A percentile compares a stretch with the other conserved stretches of the same genome.
Conservation (phyloP, 2,113 vertebrate species). For the Ariopsis seemanni region DNA sequence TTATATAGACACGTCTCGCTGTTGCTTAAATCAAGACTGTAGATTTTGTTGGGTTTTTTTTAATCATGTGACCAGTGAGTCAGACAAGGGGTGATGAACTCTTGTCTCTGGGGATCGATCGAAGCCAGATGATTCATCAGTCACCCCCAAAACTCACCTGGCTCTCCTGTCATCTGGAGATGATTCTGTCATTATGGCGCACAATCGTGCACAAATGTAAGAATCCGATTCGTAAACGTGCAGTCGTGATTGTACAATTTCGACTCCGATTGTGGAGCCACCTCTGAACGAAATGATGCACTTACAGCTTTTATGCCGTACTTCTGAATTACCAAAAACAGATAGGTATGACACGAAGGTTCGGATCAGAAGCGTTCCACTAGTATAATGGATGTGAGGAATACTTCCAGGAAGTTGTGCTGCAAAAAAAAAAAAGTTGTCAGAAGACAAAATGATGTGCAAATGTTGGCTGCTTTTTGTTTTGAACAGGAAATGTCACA, state of each 20-base stretch:
- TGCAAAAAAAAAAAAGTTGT: not conserved
- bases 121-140: constrained; percentile 66
- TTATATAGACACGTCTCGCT: not conserved
- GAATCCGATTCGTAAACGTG: not conserved
- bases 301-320: not conserved
- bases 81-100: constrained; percentile 46
- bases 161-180: not conserved
- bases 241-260: not conserved
- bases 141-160: constrained; percentile 73
- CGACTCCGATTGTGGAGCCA: not conserved
- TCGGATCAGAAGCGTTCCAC: not conserved
- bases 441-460: not conserved
- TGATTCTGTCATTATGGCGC: not conserved
- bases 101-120: constrained; percentile 66
- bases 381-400: not conserved
- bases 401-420: not conserved
- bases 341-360: not conserved
- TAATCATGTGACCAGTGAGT: not conserved
- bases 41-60: too few species aligned
- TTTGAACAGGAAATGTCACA: not conserved
- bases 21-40: not conserved
- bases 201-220: not conserved
- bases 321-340: not conserved
- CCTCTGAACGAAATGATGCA: not conserved
- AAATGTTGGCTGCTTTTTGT: not conserved